These are phyloP conservation scores for Burhinus oedicnemus DNA, from an alignment of 2,113 vertebrate genomes.

Conservation along the genomic window DNA sequence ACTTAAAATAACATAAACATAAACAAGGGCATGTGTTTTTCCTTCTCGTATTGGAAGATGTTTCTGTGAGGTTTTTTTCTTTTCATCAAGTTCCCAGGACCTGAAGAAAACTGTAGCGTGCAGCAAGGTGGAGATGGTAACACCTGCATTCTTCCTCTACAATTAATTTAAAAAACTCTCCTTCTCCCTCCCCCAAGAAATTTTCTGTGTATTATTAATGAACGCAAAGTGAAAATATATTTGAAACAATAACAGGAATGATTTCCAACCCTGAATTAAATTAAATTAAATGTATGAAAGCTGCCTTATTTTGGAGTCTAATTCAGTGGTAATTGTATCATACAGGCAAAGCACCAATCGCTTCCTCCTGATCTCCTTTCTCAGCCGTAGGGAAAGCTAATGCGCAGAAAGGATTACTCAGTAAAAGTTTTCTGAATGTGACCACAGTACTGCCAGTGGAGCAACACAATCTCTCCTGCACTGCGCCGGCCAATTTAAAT, in stretches of 20 bases:
- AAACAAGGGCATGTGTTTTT: neutral
- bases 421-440: neutral
- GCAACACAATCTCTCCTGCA: neutral
- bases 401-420: neutral
- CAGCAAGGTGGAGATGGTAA: neutral
- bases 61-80: too few relatives aligned
- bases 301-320: neutral
- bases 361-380: neutral
- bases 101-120: neutral
- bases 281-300: neutral
- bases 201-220: neutral
- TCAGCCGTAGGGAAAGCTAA: neutral
- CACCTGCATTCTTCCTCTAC: accelerated
- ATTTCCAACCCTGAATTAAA: neutral
- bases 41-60: neutral
- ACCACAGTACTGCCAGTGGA: neutral
- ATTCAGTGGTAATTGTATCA: neutral
- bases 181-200: too few relatives aligned
- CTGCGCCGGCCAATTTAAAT: neutral
- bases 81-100: neutral
- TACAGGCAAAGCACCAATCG: neutral
- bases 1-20: neutral
- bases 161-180: neutral
- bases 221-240: neutral
- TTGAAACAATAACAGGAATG: neutral